phyloP scores from a whole-genome alignment of 2,888 invertebrate species.

The Callyntrura sp. region DNA sequence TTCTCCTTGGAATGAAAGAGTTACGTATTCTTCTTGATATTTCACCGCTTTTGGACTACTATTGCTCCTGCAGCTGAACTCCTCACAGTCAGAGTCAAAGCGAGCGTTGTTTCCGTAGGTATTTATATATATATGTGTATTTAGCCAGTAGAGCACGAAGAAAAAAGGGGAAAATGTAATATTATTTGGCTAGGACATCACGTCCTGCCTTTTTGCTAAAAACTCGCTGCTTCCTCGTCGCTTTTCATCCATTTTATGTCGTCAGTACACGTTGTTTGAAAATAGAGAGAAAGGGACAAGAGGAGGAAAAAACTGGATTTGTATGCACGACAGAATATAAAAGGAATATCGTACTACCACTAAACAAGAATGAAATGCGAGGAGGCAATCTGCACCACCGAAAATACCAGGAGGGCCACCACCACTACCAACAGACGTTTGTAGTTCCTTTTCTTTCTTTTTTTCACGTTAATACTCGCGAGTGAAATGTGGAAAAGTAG shows the following conservation, averaged over 20 bases:
- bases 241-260: slow-evolving; percentile 74
- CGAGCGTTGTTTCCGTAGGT: background rate
- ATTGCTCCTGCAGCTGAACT: background rate
- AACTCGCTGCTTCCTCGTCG: slow-evolving; percentile 61
- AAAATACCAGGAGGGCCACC: slow-evolving; percentile 37
- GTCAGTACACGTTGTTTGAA: slow-evolving; percentile 1
- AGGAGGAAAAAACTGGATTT: slow-evolving; percentile 49
- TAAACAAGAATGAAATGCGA: slow-evolving; percentile 35
- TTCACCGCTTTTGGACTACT: slow-evolving; percentile 45
- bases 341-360: slow-evolving; percentile 22
- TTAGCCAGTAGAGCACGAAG: slow-evolving; percentile 35
- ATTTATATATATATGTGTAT: background rate
- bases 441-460: slow-evolving; percentile 7
- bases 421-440: slow-evolving; percentile 21
- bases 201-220: slow-evolving; percentile 77
- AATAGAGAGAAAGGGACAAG: background rate
- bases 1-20: background rate
- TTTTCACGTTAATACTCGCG: background rate
- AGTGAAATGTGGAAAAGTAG: slow-evolving; percentile 21
- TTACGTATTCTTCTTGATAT: slow-evolving; percentile 55
- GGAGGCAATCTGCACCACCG: slow-evolving; percentile 48
- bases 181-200: slow-evolving; percentile 76
- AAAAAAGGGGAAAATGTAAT: slow-evolving; percentile 61
- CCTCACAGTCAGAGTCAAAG: slow-evolving; percentile 17
- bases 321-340: slow-evolving; percentile 66